phyloP scores from a whole-genome alignment of 1,140 invertebrate genomes.

The Drosophila willistoni region DNA sequence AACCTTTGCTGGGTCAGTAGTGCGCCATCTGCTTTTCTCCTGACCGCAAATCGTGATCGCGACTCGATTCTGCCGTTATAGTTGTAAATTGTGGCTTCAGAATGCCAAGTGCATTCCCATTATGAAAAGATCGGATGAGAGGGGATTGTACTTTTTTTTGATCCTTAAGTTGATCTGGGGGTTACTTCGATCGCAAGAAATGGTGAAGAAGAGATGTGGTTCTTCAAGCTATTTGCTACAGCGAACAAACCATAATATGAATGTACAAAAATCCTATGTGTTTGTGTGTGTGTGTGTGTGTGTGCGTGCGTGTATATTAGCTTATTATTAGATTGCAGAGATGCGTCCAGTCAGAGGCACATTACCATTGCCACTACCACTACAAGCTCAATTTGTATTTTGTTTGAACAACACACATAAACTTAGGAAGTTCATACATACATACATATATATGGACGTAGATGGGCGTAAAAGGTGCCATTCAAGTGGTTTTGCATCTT shows the following conservation, averaged over 20 bases:
- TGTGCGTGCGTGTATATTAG: not conserved
- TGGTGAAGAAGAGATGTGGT: not conserved
- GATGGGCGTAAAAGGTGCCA: not conserved
- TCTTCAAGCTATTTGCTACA: not conserved
- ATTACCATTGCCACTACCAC: conserved; percentile 12
- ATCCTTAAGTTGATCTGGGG: not conserved
- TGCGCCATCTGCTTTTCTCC: conserved; percentile 40
- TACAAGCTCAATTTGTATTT: not conserved
- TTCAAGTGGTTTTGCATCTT: not conserved
- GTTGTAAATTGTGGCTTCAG: conserved; percentile 18
- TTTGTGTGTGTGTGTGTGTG: not conserved
- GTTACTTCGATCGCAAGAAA: not conserved
- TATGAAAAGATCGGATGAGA: not conserved
- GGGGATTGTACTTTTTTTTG: not conserved
- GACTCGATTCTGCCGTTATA: conserved; percentile 25
- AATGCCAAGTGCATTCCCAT: conserved; percentile 32
- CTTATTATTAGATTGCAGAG: conserved; percentile 13
- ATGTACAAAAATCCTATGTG: not conserved
- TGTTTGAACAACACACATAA: not conserved
- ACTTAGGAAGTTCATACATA: not conserved
- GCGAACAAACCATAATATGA: too few relatives aligned
- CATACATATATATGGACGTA: too few relatives aligned
- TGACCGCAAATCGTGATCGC: conserved; percentile 53
- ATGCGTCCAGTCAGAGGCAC: conserved; percentile 1
- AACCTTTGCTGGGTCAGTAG: conserved; percentile 29